Percentiles rank a stretch among this genome's conserved stretches.
Evolutionary conservation across 30 jellyfish, hydroid and myxozoan genomes (phyloP).

Genomic region (Hydra vulgaris): DNA sequence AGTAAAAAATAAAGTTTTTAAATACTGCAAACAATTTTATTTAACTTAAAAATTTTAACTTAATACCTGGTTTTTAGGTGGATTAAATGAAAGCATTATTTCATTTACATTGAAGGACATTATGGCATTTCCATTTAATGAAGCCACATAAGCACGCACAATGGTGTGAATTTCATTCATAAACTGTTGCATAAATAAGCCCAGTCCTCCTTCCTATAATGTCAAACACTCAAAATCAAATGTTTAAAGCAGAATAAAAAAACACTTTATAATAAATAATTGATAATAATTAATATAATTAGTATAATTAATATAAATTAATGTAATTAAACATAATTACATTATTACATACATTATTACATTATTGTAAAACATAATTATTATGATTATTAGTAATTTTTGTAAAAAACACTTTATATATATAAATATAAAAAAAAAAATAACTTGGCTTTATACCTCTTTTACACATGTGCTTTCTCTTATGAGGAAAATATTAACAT

Average conservation of each 20-base stretch:
- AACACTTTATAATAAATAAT: not conserved
- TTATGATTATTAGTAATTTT: too few relatives aligned
- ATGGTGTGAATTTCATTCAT: conserved; percentile 68
- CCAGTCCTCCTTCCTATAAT: conserved; percentile 81
- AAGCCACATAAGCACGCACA: conserved; percentile 62
- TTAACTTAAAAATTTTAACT: too few relatives aligned
- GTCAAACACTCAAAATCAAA: not conserved
- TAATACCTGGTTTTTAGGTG: conserved; percentile 89
- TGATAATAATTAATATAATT: too few relatives aligned
- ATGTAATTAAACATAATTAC: too few relatives aligned
- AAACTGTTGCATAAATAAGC: conserved; percentile 70
- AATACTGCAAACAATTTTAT: too few relatives aligned
- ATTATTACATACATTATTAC: too few relatives aligned
- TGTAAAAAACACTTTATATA: too few relatives aligned
- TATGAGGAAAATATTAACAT: conserved; percentile 55
- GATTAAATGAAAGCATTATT: conserved; percentile 52
- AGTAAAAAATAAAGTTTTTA: too few relatives aligned
- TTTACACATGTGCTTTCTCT: conserved; percentile 78
- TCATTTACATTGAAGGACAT: conserved; percentile 56
- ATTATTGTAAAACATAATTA: too few relatives aligned
- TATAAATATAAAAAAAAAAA: too few relatives aligned
- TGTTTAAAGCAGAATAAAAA: not conserved
- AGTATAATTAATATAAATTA: too few relatives aligned
- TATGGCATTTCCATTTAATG: conserved; percentile 76
- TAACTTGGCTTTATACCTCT: too few relatives aligned